Conservation (phyloP, 1,140 invertebrate genomes). For the Drosophila paulistorum region DNA sequence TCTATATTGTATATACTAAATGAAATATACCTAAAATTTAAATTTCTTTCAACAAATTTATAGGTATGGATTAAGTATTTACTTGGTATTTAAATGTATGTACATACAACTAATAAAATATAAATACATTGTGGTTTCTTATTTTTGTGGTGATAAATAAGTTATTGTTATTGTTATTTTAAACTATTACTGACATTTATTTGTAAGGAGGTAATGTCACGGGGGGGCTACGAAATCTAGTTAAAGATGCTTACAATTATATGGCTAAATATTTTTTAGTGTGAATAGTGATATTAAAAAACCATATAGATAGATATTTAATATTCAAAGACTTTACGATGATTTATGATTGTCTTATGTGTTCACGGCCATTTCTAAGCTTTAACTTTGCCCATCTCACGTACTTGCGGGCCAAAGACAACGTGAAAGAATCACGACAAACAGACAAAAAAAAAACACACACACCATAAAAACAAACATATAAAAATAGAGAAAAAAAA, state of each 20-base stretch:
- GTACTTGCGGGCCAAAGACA: neutral
- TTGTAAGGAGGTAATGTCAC: too few species aligned
- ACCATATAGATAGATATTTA: neutral
- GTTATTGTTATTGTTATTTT: too few species aligned
- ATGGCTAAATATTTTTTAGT: neutral
- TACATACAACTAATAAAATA: too few species aligned
- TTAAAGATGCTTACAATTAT: neutral
- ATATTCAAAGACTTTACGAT: neutral
- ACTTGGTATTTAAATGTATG: too few species aligned
- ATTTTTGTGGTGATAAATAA: too few species aligned
- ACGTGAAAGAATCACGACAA: slow-evolving; percentile 2
- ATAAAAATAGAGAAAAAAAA: slow-evolving; percentile 23
- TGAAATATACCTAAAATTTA: too few species aligned
- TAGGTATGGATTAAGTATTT: too few species aligned
- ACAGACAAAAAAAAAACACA: slow-evolving; percentile 16
- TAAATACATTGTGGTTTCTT: too few species aligned
- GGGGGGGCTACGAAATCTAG: too few species aligned
- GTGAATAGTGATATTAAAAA: neutral
- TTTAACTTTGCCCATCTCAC: neutral
- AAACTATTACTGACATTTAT: too few species aligned
- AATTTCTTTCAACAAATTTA: too few species aligned
- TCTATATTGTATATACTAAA: too few species aligned
- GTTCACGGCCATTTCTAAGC: slow-evolving; percentile 5
- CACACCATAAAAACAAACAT: neutral
- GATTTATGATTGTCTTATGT: neutral